phyloP scores from a whole-genome alignment of 2,797 vertebrate genomes.

The Falco columbarius region DNA sequence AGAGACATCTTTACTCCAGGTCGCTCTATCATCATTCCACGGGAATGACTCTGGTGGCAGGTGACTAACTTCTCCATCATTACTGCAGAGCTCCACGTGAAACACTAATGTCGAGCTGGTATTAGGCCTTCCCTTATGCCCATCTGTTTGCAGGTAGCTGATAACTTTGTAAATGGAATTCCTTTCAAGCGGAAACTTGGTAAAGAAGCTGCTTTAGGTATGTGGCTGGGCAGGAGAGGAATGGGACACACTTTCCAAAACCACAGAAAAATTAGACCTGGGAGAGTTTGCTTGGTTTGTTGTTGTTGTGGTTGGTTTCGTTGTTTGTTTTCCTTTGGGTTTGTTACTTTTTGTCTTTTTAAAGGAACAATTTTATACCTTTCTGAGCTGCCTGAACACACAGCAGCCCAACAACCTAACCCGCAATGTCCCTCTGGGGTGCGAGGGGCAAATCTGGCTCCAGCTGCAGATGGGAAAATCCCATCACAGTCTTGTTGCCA shows the following conservation, averaged over 20 bases:
- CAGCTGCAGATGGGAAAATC: background rate
- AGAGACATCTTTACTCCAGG: background rate
- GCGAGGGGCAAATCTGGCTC: background rate
- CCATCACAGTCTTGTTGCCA: background rate
- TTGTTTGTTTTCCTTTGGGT: background rate
- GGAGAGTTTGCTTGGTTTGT: background rate
- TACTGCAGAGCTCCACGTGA: background rate
- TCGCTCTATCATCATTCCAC: background rate
- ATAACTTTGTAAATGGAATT: background rate
- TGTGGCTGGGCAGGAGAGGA: background rate
- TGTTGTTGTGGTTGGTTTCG: background rate
- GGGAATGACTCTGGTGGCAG: constrained; percentile 19
- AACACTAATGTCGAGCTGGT: background rate
- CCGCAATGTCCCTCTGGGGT: background rate
- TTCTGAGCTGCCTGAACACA: background rate
- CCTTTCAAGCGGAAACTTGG: background rate
- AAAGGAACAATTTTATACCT: background rate
- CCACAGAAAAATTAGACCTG: background rate
- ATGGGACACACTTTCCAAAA: background rate
- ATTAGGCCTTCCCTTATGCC: background rate
- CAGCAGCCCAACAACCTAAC: background rate
- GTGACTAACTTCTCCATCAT: constrained; percentile 30
- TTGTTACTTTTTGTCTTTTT: background rate
- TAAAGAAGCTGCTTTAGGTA: background rate
- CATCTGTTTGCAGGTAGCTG: background rate